Conservation (phyloP, 1,140 invertebrate species). For the Eriocheir sinensis region DNA sequence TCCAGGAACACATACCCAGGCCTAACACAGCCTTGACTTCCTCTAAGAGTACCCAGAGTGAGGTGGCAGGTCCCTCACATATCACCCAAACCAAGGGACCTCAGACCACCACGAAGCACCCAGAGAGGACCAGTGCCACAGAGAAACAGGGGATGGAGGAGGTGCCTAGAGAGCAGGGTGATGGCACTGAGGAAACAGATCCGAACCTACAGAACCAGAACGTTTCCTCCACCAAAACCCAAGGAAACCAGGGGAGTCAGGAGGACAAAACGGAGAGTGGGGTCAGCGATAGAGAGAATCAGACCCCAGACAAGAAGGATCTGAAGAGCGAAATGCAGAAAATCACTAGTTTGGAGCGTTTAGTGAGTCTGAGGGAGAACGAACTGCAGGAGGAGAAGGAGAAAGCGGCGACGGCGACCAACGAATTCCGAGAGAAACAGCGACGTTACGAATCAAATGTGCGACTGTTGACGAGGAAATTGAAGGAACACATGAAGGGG, state of each 20-base stretch:
- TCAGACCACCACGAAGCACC: not conserved
- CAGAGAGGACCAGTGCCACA: not conserved
- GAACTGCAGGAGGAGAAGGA: slow-evolving; percentile 55
- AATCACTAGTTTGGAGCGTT: slow-evolving; percentile 46
- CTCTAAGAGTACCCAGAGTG: not conserved
- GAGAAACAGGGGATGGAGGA: not conserved
- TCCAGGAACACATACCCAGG: not conserved
- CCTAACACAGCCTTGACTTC: not conserved
- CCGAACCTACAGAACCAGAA: slow-evolving; percentile 15
- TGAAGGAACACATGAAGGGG: slow-evolving; percentile 74
- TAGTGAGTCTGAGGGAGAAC: slow-evolving; percentile 36
- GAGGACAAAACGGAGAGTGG: not conserved
- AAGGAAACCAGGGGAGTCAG: not conserved
- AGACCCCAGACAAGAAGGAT: not conserved
- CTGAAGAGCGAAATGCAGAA: slow-evolving; percentile 44
- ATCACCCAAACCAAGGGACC: not conserved
- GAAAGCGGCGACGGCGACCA: slow-evolving; percentile 26
- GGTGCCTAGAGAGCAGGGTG: not conserved
- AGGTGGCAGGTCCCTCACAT: not conserved
- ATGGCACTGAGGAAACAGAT: not conserved
- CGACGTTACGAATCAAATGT: slow-evolving; percentile 71
- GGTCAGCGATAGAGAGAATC: not conserved
- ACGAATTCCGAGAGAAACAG: slow-evolving; percentile 67
- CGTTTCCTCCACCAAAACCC: not conserved
- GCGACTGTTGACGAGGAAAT: slow-evolving; percentile 68